Base-by-base conservation (phyloP, 2,113 vertebrate genomes). In the Crypturellus undulatus region DNA sequence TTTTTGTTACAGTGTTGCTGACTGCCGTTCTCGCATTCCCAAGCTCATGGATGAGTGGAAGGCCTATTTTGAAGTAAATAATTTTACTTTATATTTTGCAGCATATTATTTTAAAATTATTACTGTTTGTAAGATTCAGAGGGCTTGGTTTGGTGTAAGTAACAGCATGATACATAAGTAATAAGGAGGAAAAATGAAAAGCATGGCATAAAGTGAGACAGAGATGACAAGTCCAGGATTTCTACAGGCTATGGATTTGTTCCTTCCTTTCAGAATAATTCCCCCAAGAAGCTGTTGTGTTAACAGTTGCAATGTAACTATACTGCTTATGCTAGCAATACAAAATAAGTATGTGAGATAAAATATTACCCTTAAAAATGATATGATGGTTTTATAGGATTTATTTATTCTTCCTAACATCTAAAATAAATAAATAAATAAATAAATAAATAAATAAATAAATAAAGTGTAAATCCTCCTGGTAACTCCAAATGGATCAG, bases 11-110 rank as follows among this genome's bases (percentile, higher is more conserved):
- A 92, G 63, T 6, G 40, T 96, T 69, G 72, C 95, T 4, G 90
- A 94, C 79, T 98, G 98, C 79, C 28, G 17, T 49, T 90, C 75
- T 78, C 89, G 2, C 11, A 62, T 83, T 30, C 95, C 96, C 38
- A 6, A 90, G 9, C 49, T 80, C 51, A 98, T 98, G 97, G 90
- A 90, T 40, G 63, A 81, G 16, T 98, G 98, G 98, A 98, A 85
- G 19, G 9, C 45, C 3, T 98, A 97, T 88, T 98, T 98, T 95
- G 77, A 98, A 97, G 98, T 98, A 96, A 87, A 32, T 16, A 22
- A 19, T 36, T 76, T 34, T 25, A 42, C 40, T 62, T 19, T 6
- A 26, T 68, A 32, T 34, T 68, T 63, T 65, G 8, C 68, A 24
- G 36, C 82, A 67, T 54, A 42, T 69, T 72, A 30, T 3, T 6